Conservation (phyloP, 2,888 invertebrate species). For the Sycophila texana region DNA sequence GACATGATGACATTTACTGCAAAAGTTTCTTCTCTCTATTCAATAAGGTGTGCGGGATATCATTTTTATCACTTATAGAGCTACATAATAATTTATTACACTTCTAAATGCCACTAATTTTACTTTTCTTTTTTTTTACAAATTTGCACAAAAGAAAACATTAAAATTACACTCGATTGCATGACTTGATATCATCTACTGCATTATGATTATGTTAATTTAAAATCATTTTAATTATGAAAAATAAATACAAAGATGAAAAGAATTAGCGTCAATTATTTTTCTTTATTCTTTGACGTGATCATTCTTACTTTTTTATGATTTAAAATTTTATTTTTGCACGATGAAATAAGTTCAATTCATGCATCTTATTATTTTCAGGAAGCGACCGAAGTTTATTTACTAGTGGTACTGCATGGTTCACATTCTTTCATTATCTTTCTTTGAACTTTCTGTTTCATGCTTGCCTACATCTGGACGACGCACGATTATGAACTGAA, state of each 20-base stretch:
- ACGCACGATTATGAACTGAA: conserved; percentile 73
- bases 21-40: conserved; percentile 14
- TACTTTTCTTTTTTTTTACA: conserved; percentile 5
- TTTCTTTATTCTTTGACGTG: neutral
- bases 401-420: conserved; percentile 60
- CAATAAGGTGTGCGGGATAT: neutral
- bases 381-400: conserved; percentile 37
- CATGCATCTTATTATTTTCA: conserved; percentile 48
- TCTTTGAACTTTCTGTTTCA: conserved; percentile 76
- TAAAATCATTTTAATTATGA: neutral
- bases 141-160: conserved; percentile 5
- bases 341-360: conserved; percentile 22
- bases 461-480: conserved; percentile 76
- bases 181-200: conserved; percentile 3
- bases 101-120: conserved; percentile 9
- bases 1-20: neutral
- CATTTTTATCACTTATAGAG: neutral
- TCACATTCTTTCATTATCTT: conserved; percentile 73
- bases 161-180: conserved; percentile 18
- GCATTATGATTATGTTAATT: neutral
- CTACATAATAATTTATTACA: conserved; percentile 7
- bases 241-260: neutral
- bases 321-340: conserved; percentile 22
- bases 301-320: no score
- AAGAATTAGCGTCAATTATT: neutral